phyloP scores from a whole-genome alignment of 23 tunicate genomes.

The Trididemnum miniatum region DNA sequence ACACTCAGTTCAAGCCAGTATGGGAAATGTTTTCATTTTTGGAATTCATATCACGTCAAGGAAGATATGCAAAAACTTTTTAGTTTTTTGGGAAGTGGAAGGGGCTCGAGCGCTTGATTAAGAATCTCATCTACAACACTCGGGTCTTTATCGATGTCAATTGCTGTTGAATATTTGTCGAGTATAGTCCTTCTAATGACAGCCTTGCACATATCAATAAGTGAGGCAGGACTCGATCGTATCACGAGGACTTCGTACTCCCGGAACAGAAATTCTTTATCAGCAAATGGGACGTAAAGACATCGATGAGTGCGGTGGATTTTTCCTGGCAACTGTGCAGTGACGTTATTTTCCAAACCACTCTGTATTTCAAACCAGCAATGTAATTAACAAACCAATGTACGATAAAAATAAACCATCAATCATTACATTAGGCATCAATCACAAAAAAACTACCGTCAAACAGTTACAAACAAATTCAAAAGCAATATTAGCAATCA shows the following conservation, averaged over 20 bases:
- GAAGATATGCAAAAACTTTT: constrained; percentile 51
- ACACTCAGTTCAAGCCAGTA: no score
- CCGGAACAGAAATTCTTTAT: constrained; percentile 73
- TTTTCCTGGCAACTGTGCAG: constrained; percentile 67
- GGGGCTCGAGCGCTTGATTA: constrained; percentile 25
- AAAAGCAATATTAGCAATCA: no score
- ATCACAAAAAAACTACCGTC: no score
- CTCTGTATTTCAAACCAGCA: no score
- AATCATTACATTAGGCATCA: no score
- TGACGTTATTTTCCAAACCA: no score
- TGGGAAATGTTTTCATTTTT: no score
- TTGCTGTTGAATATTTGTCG: background rate
- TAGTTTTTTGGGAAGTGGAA: constrained; percentile 57
- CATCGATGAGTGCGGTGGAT: constrained; percentile 77
- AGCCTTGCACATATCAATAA: constrained; percentile 25
- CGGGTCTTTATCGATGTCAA: background rate
- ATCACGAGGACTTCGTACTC: constrained; percentile 72
- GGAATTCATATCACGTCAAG: no score
- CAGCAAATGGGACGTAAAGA: constrained; percentile 71
- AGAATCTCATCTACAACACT: background rate
- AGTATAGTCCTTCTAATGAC: background rate
- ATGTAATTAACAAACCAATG: no score
- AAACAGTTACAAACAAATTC: no score
- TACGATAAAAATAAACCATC: no score
- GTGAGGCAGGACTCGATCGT: constrained; percentile 58